Base-by-base conservation (phyloP, 2,797 vertebrate genomes). In the Pterois miles region DNA sequence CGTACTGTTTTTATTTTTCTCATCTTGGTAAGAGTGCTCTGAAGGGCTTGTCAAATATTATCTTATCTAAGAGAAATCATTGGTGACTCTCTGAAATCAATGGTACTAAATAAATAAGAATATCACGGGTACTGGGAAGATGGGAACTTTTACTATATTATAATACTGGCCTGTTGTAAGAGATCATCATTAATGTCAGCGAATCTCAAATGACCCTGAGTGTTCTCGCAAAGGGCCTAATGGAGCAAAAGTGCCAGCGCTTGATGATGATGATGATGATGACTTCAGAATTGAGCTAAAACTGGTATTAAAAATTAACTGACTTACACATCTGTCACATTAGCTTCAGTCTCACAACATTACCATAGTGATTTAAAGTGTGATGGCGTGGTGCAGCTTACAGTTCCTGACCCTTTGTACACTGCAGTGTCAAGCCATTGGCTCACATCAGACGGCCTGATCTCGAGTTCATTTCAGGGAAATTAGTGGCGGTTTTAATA, bases 311-410 rank as follows among this genome's bases (percentile, higher is more conserved):
- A 91, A 89, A 88, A 90, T 92, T 81, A 87, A 93, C 78, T 81
- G 82, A 88, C 86, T 90, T 90, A 89, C 86, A 92, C 85, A 86
- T 91, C 58, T 90, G 86, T 91, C 87, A 90, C 91, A 93, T 93
- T 91, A 93, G 88, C 88, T 82, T 57, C 73, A 90, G 86, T 90
- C 86, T 86, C 86, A 86, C 86, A 86, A 90, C 88, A 92, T 93
- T 91, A 92, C 65, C 85, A 80, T 74, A 63, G 83, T 80, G 83
- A 93, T 91, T 87, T 86, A 86, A 86, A 89, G 84, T 71, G 80
- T 34, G 90, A 72, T 87, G 85, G 77, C 65, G 38, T 52, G 71
- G 83, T 76, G 84, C 74, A 48, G 81, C 79, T 79, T 82, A 81
- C 86, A 79, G 87, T 88, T 90, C 82, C 82, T 78, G 85, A 91